Percentiles rank a stretch among this genome's conserved stretches.
These are phyloP conservation scores for Crax fasciolata DNA, from an alignment of 2,797 vertebrate species.

Conservation along the genomic window DNA sequence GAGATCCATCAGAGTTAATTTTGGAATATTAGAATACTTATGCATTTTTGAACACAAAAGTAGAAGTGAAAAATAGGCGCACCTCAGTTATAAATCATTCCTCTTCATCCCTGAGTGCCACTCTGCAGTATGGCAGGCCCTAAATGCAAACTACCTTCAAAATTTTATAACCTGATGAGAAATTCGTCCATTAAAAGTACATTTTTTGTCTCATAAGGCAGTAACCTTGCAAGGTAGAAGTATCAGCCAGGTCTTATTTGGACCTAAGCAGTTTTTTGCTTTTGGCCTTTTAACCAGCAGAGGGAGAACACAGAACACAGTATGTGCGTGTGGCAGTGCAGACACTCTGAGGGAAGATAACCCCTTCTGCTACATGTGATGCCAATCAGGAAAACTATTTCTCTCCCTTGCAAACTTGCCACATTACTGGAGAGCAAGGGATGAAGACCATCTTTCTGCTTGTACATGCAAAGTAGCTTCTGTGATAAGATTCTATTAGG, in stretches of 20 bases:
- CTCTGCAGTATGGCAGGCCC: neutral
- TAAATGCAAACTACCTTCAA: neutral
- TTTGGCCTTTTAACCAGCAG: constrained; percentile 49
- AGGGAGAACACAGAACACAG: neutral
- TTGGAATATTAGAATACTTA: neutral
- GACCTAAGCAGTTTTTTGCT: neutral
- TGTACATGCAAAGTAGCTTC: constrained; percentile 1
- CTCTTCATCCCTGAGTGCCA: neutral
- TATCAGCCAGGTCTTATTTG: neutral
- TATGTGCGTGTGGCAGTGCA: fast-evolving
- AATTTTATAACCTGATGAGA: neutral
- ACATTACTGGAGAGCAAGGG: neutral
- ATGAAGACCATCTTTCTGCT: constrained; percentile 12
- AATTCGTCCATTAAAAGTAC: neutral
- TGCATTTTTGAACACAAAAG: neutral
- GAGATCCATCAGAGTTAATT: neutral
- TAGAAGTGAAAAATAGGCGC: neutral
- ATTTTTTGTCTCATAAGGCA: neutral
- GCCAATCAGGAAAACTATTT: neutral
- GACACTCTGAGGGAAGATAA: neutral
- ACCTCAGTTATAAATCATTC: neutral
- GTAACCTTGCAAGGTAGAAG: neutral
- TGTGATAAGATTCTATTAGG: neutral
- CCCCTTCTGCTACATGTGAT: fast-evolving
- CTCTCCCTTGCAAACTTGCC: neutral